Evolutionary conservation across 2,113 vertebrate species (phyloP), one percentile per base, ranked within the genome.

Genomic region (Corydoras sp.): DNA sequence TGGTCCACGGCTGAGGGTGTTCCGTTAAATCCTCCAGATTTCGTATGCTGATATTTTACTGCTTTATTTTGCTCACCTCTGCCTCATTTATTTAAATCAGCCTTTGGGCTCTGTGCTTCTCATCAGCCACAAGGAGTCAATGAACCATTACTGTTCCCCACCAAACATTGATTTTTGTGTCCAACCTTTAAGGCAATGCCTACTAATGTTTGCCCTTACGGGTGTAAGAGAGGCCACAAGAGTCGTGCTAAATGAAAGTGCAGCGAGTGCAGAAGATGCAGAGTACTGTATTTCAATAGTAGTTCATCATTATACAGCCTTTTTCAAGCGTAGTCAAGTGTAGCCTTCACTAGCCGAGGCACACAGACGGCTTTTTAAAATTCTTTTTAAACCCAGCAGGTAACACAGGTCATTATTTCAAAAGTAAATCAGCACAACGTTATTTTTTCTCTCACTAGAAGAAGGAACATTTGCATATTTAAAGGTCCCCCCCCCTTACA

Each of bases 81-180:
- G 66, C 54, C 32, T 30, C 35, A 76, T 73, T 69, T 51, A 61
- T 69, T 65, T 54, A 8, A 67, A 14, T 5, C 55, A 72, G 63
- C 32, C 69, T 64, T 35, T 29, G 53, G 65, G 32, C 43, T 58
- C 56, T 13, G 6, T 55, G 11, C 50, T 60, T 62, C 77, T 73
- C 54, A 76, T 82, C 58, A 82, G 64, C 65, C 68, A 30, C 56
- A 69, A 59, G 58, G 48, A 73, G 83, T 86, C 85, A 73, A 83
- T 85, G 76, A 54, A 69, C 79, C 76, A 67, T 72, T 75, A 62
- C 11, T 59, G 72, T 70, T 9, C 9, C 9, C 18, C 79, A 50
- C 61, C 35, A 10, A 1, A 11, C 15, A 85, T 81, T 58, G 81
- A 86, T 82, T 78, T 77, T 64, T 61, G 43, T n/a, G 15, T 64